Evolutionary conservation across 2,888 invertebrate species (phyloP), one percentile per base, ranked within the genome.

Genomic region (Epistrophe grossulariae): DNA sequence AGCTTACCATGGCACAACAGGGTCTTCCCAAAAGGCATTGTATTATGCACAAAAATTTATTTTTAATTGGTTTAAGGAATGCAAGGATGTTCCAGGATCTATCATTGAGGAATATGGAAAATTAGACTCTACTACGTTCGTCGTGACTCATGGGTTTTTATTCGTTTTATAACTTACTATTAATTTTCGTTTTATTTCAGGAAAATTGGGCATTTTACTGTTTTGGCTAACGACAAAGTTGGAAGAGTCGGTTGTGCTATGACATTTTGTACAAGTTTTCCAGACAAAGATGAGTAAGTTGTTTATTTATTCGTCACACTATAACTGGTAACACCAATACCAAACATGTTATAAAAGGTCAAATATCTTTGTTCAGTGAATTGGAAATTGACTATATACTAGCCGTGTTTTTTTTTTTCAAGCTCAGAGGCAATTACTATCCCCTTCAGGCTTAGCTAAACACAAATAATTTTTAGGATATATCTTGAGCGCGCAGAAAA

Each of bases 151-250:
- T 0, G 35, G 0, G 35, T 35, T 0, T 6, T n/a, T 13, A 3
- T 5, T 8, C 17, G 11, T 11, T 52, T 28, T 0, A 13, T 2
- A 4, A 28, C 19, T 31, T 55, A 2, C 10, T 28, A 38, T 24
- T n/a, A n/a, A 48, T 15, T 7, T 52, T 40, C 0, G 0, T 40
- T 31, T 13, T 13, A 17, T 48, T 72, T 31, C 4, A 84, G 84
- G 8, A 73, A 77, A 70, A 81, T 78, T 57, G 84, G 84, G 4
- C 84, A 84, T 31, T 84, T 84, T 13, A 84, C 84, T 1, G 84
- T 84, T 9, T 0, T 84, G 40, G 72, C 66, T 24, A 81, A 80
- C 8, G 84, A 84, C 24, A 66, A 17, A n/a, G 68, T 84, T 48
- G 77, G 60, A 3, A 66, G 73, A 55, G 59, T 84, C 2, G 84